A percentile compares a stretch with the other conserved stretches of the same genome.
phyloP scores from a whole-genome alignment of 2,888 invertebrate species.

The Dioctria linearis region DNA sequence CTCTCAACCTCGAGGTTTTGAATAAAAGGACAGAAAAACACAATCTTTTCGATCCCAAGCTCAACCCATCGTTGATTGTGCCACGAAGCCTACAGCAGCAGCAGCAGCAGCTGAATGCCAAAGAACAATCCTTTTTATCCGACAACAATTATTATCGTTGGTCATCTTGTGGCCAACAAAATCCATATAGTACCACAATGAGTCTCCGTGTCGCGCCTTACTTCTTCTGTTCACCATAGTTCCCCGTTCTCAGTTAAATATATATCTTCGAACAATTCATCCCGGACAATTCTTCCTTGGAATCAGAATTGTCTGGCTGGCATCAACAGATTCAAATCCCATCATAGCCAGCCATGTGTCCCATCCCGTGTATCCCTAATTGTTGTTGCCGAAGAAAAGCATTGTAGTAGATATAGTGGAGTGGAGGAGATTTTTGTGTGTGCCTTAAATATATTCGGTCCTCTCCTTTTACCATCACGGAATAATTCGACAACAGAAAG shows the following conservation, averaged over 20 bases:
- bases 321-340: conserved; percentile 39
- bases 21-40: conserved; percentile 27
- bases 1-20: conserved; percentile 35
- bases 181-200: background rate
- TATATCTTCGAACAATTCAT: conserved; percentile 41
- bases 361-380: conserved; percentile 24
- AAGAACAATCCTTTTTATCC: conserved; percentile 47
- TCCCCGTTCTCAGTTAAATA: conserved; percentile 17
- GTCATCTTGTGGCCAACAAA: conserved; percentile 46
- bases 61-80: conserved; percentile 18
- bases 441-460: conserved; percentile 12
- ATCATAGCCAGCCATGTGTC: background rate
- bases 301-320: conserved; percentile 44
- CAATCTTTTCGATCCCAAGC: background rate
- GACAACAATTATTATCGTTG: conserved; percentile 38
- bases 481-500: conserved; percentile 46
- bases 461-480: conserved; percentile 38
- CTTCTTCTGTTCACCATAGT: conserved; percentile 20
- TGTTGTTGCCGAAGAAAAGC: conserved; percentile 47
- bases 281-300: conserved; percentile 43
- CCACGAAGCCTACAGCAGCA: conserved; percentile 10
- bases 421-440: conserved; percentile 19
- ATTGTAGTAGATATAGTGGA: conserved; percentile 27
- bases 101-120: conserved; percentile 41
- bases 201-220: conserved; percentile 35